Conservation (phyloP, 2,888 invertebrate genomes). For the Drosophila rellima region DNA sequence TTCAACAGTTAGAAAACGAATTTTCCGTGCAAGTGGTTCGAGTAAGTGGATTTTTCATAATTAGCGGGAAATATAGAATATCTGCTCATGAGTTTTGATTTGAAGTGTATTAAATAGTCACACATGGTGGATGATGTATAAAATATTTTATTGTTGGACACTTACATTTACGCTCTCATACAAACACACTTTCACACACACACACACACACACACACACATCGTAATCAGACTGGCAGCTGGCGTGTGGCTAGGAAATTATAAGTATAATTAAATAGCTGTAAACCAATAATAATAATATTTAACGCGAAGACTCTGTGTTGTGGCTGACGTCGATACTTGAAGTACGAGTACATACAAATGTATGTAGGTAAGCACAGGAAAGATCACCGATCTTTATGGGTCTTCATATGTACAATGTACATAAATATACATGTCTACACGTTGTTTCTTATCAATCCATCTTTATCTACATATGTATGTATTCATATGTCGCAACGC, state of each 20-base stretch:
- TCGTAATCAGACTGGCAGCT: constrained; percentile 24
- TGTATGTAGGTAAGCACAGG: neutral
- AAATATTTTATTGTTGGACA: neutral
- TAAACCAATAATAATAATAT: constrained; percentile 10
- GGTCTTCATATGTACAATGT: neutral
- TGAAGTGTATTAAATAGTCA: neutral
- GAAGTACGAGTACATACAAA: neutral
- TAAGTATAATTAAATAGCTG: constrained; percentile 19
- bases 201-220: neutral
- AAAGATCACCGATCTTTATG: constrained; percentile 8
- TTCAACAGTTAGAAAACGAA: too few relatives aligned
- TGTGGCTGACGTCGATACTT: neutral
- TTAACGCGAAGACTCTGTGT: neutral
- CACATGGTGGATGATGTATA: neutral
- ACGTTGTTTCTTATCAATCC: constrained; percentile 48
- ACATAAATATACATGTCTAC: constrained; percentile 5
- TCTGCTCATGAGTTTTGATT: too few relatives aligned
- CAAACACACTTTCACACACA: neutral
- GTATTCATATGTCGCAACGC: constrained; percentile 13
- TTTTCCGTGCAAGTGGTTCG: too few relatives aligned
- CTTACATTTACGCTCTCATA: neutral
- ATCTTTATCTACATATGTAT: constrained; percentile 37
- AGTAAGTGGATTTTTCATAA: too few relatives aligned
- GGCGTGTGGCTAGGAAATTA: constrained; percentile 25
- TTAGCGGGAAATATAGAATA: too few relatives aligned